Percentiles rank a stretch among this genome's conserved stretches.
Conservation (phyloP, 92 coral and sea anemone genomes). For the Micromussa lordhowensis region DNA sequence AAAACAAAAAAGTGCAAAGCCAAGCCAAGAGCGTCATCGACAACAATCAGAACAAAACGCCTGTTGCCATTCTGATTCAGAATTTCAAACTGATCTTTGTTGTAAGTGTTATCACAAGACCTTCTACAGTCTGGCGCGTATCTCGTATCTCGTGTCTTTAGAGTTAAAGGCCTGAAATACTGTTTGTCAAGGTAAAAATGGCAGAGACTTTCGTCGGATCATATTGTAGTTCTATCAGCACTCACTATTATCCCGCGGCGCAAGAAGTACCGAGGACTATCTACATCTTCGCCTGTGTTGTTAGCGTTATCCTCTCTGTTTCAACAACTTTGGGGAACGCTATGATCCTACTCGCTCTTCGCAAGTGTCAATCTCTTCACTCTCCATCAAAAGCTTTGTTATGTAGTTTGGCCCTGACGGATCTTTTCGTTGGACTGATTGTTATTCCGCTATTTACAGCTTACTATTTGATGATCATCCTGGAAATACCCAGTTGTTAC, state of each 20-base stretch:
- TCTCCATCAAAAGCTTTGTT: constrained; percentile 14
- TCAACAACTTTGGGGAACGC: background rate
- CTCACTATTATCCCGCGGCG: background rate
- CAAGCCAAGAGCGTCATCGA: too few relatives aligned
- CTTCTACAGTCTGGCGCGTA: too few relatives aligned
- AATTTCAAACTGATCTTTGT: too few relatives aligned
- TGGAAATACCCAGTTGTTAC: constrained; percentile 22
- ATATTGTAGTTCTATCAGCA: background rate
- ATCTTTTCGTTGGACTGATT: constrained; percentile 25
- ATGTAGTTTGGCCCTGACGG: constrained; percentile 20
- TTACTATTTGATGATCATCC: background rate
- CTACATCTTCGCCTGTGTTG: constrained; percentile 21
- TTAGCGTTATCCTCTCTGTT: background rate
- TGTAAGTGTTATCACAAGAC: too few relatives aligned
- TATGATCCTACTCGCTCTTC: constrained; percentile 8
- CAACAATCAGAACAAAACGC: too few relatives aligned
- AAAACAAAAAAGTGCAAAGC: too few relatives aligned
- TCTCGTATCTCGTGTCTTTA: too few relatives aligned
- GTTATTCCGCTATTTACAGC: constrained; percentile 23
- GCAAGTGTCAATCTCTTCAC: constrained; percentile 26
- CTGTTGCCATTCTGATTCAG: too few relatives aligned
- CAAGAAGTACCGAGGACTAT: background rate
- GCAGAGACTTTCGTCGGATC: background rate
- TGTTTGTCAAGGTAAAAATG: too few relatives aligned
- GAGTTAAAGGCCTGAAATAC: too few relatives aligned